Evolutionary conservation across 2,888 invertebrate species (phyloP), one percentile per base, ranked within the genome.

Genomic region (Ophion slaviceki): DNA sequence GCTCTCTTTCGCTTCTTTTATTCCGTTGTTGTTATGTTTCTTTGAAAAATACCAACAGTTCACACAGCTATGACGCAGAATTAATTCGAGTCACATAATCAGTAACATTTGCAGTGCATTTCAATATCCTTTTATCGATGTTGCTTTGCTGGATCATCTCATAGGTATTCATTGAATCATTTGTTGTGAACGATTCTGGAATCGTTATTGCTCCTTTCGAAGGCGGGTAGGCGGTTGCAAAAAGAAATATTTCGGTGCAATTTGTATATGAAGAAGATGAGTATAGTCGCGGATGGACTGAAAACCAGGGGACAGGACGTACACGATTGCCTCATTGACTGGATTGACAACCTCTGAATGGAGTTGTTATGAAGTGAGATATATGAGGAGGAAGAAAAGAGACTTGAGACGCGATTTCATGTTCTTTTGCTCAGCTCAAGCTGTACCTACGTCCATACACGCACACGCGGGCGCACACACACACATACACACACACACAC

Each of bases 271-370:
- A 24, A 47, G 68, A 24, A 40, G 59, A 83, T 70, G 67, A 59
- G 77, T 57, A 70, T 17, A 32, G 74, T 47, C 76, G 74, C 59
- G 61, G 80, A 79, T 77, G 86, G 57, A 66, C 59, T 79, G 80
- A 53, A 47, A 71, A 77, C 68, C 10, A 17, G 76, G 70, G 89
- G 89, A 92, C 92, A 93, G 93, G 92, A 93, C 92, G 93, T 92
- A 89, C 92, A 91, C 91, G 93, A 93, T 93, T 93, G 93, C 91
- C 91, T 92, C 92, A 92, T 93, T 93, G 92, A 91, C 91, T 89
- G 92, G 91, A 92, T 91, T 92, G 92, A 91, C 89, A 89, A 87
- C 90, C 90, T 91, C 91, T 91, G 92, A 92, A 92, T 92, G 91
- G 91, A 90, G 91, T 91, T 90, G 90, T 92, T 91, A 91, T 89